These are phyloP conservation scores for Silurus meridionalis DNA, from an alignment of 2,113 vertebrate species.

Conservation along the genomic window DNA sequence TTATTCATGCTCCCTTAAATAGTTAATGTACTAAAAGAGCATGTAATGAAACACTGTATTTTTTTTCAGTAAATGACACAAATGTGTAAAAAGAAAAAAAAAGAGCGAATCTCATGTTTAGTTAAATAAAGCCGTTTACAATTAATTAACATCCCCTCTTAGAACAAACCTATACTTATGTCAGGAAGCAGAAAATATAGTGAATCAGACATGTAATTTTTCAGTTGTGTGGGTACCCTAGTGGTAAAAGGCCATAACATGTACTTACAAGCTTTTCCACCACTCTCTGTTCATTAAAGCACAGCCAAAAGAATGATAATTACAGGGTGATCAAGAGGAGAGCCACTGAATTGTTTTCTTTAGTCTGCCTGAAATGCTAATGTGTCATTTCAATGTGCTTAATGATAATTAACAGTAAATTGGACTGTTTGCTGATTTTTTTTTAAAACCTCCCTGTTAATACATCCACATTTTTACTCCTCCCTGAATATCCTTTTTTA, in stretches of 20 bases:
- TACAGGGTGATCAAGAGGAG: slow-evolving; percentile 59
- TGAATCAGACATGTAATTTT: slow-evolving; percentile 30
- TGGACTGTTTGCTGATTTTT: slow-evolving; percentile 54
- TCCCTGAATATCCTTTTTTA: not conserved
- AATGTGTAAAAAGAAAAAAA: not conserved
- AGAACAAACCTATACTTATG: slow-evolving; percentile 28
- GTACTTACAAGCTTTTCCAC: slow-evolving; percentile 16
- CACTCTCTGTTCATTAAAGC: slow-evolving; percentile 48
- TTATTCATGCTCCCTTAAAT: not conserved
- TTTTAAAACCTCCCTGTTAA: slow-evolving; percentile 38
- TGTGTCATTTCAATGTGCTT: slow-evolving; percentile 58
- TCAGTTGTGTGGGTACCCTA: slow-evolving; percentile 54
- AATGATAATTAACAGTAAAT: slow-evolving; percentile 58
- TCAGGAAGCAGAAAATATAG: slow-evolving; percentile 19
- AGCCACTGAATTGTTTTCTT: slow-evolving; percentile 61
- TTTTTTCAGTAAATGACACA: slow-evolving; percentile 4
- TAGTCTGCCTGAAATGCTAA: slow-evolving; percentile 61
- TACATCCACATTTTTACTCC: slow-evolving; percentile 38
- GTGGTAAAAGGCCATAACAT: slow-evolving; percentile 52
- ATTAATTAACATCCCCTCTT: slow-evolving; percentile 2
- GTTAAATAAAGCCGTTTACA: slow-evolving; percentile 1
- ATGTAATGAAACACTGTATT: not conserved
- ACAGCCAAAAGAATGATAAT: slow-evolving; percentile 59
- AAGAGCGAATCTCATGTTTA: not conserved
- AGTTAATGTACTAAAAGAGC: not conserved